Base-by-base conservation (phyloP, 2,888 invertebrate genomes). In the Prosopocoilus inquinatus region DNA sequence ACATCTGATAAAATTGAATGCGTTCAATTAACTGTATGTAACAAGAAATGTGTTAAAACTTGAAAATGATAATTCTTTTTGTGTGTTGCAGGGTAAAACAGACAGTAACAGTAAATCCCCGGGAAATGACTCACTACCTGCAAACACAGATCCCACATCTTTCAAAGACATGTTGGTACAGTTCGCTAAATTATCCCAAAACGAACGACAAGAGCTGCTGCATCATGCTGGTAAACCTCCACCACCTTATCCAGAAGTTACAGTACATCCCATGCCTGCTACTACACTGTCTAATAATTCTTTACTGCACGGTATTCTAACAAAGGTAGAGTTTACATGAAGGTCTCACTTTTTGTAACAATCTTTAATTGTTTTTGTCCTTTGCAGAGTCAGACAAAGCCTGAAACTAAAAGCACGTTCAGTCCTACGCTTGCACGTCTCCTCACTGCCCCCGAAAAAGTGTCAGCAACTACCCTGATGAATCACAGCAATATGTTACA, bases 361-460 rank as follows among this genome's bases (percentile, higher is more conserved):
- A 28, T 5, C 20, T 28, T 28, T 28, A 5, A 28, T 28, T 28
- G 4, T 16, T 28, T 3, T 28, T 7, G 5, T 28, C 5, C 20
- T 35, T 74, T 73, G 47, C 57, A 76, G 76, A 68, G 65, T 54
- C 74, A 75, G 47, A 57, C 70, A 11, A 73, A 67, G 60, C 28
- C 64, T 20, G 63, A 64, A 32, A 67, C 70, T 59, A 79, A 82
- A 69, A 82, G 87, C 65, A 84, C 87, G 68, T 89, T 87, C 79
- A 90, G 90, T 68, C 90, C 90, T 62, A 91, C 91, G 67, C 82
- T 91, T 76, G 90, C 90, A 64, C 83, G 89, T 77, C 82, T 91
- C 65, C 81, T 91, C 68, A 91, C 90, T 62, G 89, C 90, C 57
- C 78, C 78, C 3, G 78, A 78, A 66, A 57, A 54, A 46, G 44